A percentile compares a stretch with the other conserved stretches of the same genome.
These are phyloP conservation scores for Anguilla japonica DNA, from an alignment of 2,113 vertebrate species.

Conservation along the genomic window DNA sequence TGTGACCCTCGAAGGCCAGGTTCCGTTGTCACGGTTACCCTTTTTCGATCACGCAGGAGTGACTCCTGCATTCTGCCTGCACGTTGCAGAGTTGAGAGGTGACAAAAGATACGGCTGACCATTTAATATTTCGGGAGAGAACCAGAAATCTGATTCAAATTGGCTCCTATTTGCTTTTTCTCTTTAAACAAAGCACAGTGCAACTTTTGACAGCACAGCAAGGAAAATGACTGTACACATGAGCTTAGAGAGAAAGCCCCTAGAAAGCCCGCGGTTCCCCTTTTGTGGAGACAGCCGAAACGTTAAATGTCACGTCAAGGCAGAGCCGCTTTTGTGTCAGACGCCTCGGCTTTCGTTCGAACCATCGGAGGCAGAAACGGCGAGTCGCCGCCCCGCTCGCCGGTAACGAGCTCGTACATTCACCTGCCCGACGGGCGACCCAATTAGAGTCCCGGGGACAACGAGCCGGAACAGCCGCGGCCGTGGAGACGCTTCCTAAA, in stretches of 20 bases:
- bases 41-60: too few relatives aligned
- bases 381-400: too few relatives aligned
- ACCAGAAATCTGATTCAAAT: too few relatives aligned
- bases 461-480: neutral
- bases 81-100: too few relatives aligned
- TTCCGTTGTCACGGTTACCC: too few relatives aligned
- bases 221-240: neutral
- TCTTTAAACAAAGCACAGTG: too few relatives aligned
- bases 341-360: neutral
- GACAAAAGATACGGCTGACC: too few relatives aligned
- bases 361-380: too few relatives aligned
- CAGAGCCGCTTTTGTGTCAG: neutral
- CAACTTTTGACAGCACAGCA: neutral
- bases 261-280: neutral
- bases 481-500: constrained; percentile 24
- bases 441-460: neutral
- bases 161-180: too few relatives aligned
- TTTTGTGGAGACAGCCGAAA: neutral
- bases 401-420: neutral
- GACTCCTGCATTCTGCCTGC: too few relatives aligned
- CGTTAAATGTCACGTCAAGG: neutral
- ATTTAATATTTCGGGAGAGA: too few relatives aligned
- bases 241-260: neutral
- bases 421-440: neutral
- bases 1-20: too few relatives aligned